Evolutionary conservation across 2,113 vertebrate genomes (phyloP).

Genomic region (Dinomys branickii): DNA sequence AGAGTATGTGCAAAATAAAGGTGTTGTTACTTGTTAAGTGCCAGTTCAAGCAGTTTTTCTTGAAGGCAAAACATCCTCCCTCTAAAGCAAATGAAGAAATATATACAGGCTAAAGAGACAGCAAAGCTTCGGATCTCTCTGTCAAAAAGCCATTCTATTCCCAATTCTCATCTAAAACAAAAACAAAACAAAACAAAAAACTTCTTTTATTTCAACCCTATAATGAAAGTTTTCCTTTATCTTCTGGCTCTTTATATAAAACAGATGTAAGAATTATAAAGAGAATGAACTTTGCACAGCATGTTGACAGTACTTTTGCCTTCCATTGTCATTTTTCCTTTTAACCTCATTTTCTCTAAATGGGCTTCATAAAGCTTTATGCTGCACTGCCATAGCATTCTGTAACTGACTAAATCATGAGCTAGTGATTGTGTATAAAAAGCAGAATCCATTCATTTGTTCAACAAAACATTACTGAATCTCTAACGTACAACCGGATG

Average conservation of each 20-base stretch:
- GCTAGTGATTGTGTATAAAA: neutral
- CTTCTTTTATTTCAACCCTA: neutral
- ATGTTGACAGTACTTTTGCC: neutral
- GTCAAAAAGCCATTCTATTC: neutral
- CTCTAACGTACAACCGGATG: neutral
- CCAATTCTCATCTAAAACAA: neutral
- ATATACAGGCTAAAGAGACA: neutral
- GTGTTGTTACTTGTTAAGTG: neutral
- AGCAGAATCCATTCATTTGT: neutral
- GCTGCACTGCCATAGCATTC: neutral
- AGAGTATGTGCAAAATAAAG: neutral
- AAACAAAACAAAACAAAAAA: neutral
- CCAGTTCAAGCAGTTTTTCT: neutral
- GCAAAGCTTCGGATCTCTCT: neutral
- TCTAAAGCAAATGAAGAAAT: neutral
- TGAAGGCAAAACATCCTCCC: neutral
- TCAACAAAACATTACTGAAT: neutral
- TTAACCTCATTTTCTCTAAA: conserved; percentile 26
- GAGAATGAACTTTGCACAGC: neutral
- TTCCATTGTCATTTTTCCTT: neutral
- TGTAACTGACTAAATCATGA: neutral
- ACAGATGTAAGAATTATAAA: neutral
- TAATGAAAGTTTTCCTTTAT: neutral
- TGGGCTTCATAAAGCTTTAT: neutral
- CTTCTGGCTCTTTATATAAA: neutral